phyloP scores from a whole-genome alignment of 2,888 invertebrate species.

The Theretra japonica region DNA sequence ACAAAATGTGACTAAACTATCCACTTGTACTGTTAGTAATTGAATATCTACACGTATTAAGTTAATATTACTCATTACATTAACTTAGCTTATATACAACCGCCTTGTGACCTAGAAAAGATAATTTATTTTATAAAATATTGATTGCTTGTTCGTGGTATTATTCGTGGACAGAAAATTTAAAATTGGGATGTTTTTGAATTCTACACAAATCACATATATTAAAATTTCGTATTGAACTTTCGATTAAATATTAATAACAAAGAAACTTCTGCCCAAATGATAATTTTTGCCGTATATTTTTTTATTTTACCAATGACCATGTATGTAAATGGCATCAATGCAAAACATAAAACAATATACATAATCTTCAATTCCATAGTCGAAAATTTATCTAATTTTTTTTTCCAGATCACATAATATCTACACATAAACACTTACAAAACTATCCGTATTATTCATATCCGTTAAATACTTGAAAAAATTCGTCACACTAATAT shows the following conservation, averaged over 20 bases:
- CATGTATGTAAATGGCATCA: too few relatives aligned
- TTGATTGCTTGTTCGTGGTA: not conserved
- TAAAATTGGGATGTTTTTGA: too few relatives aligned
- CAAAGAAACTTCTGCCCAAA: too few relatives aligned
- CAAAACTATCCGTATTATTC: slow-evolving; percentile 30
- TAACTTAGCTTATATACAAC: slow-evolving; percentile 33
- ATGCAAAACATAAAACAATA: too few relatives aligned
- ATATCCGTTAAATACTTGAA: slow-evolving; percentile 35
- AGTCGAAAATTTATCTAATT: too few relatives aligned
- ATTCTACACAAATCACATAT: too few relatives aligned
- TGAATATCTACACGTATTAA: slow-evolving; percentile 35
- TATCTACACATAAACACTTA: not conserved
- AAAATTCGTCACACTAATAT: slow-evolving; percentile 44
- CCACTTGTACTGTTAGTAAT: slow-evolving; percentile 50
- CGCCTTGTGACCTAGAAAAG: slow-evolving; percentile 8
- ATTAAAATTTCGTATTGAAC: too few relatives aligned
- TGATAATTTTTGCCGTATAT: too few relatives aligned
- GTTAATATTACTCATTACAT: slow-evolving; percentile 38
- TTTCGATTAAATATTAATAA: too few relatives aligned
- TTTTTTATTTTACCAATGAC: too few relatives aligned
- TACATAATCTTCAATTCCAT: too few relatives aligned
- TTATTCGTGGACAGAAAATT: not conserved
- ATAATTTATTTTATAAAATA: not conserved
- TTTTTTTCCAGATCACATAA: slow-evolving; percentile 1
- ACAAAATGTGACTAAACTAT: slow-evolving; percentile 26